phyloP scores from a whole-genome alignment of 2,113 vertebrate genomes.

The Chaetorhynchus papuensis region DNA sequence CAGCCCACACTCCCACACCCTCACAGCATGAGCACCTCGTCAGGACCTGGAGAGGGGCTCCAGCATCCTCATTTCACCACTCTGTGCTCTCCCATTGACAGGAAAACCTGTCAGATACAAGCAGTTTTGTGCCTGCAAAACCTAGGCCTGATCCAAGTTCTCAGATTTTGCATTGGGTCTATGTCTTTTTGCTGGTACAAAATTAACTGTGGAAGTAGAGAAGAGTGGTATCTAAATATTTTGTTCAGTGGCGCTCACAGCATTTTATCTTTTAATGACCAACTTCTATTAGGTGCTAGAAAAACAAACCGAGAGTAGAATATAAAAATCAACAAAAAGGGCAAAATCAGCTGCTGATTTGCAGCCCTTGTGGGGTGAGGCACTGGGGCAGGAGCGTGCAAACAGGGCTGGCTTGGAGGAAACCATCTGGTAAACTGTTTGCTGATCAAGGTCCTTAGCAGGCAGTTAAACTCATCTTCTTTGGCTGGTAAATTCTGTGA shows the following conservation, averaged over 20 bases:
- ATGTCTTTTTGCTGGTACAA: neutral
- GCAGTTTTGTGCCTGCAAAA: neutral
- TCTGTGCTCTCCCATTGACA: neutral
- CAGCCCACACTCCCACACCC: fast-evolving
- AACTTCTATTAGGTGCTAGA: neutral
- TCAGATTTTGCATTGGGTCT: neutral
- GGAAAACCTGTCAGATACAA: neutral
- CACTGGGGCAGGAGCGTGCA: neutral
- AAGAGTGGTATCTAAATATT: neutral
- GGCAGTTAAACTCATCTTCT: neutral
- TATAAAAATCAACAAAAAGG: neutral
- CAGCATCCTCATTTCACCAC: fast-evolving
- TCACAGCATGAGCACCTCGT: neutral
- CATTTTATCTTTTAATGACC: neutral
- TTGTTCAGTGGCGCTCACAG: neutral
- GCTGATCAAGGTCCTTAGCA: neutral
- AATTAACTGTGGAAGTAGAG: neutral
- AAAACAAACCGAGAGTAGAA: neutral
- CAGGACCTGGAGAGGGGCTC: neutral
- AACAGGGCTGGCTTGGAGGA: neutral
- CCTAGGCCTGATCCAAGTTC: neutral
- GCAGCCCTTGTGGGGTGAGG: neutral
- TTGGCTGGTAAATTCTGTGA: neutral
- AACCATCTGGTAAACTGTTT: neutral
- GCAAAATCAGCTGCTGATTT: neutral